These are phyloP conservation scores for Synchiropus splendidus DNA, from an alignment of 2,113 vertebrate genomes.

Conservation along the genomic window DNA sequence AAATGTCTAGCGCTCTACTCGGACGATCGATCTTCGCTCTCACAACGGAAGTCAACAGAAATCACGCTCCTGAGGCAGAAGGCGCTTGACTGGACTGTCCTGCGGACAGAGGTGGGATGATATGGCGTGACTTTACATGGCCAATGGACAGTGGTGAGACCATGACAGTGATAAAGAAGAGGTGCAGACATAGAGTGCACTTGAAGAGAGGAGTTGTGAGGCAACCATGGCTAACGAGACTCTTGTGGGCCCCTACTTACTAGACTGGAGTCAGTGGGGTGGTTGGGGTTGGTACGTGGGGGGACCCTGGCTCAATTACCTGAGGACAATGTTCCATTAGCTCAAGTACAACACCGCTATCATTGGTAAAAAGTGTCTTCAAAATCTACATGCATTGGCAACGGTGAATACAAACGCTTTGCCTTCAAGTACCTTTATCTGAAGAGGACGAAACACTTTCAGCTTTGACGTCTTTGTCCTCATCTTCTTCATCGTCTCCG, in stretches of 20 bases:
- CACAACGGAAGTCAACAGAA: slow-evolving; percentile 42
- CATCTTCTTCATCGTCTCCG: slow-evolving; percentile 63
- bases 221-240: slow-evolving; percentile 63
- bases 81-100: slow-evolving; percentile 12
- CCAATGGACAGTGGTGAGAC: slow-evolving; percentile 58
- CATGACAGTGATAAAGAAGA: slow-evolving; percentile 56
- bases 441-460: slow-evolving; percentile 40
- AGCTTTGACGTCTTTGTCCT: slow-evolving; percentile 37
- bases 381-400: slow-evolving; percentile 31
- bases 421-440: slow-evolving; percentile 59
- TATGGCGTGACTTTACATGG: slow-evolving; percentile 52
- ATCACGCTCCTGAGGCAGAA: slow-evolving; percentile 22
- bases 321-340: slow-evolving; percentile 67
- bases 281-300: slow-evolving; percentile 68
- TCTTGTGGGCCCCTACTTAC: slow-evolving; percentile 68
- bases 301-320: slow-evolving; percentile 68
- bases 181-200: slow-evolving; percentile 56
- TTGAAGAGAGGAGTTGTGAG: slow-evolving; percentile 62
- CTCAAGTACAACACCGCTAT: slow-evolving; percentile 58
- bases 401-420: background rate
- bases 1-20: too few relatives aligned
- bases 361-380: slow-evolving; percentile 43
- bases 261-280: slow-evolving; percentile 69
- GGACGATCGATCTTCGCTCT: slow-evolving; percentile 28
- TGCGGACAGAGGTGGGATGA: slow-evolving; percentile 51